A percentile compares a stretch with the other conserved stretches of the same genome.
Evolutionary conservation across 2,797 vertebrate species (phyloP).

Genomic region (Platalea minor): DNA sequence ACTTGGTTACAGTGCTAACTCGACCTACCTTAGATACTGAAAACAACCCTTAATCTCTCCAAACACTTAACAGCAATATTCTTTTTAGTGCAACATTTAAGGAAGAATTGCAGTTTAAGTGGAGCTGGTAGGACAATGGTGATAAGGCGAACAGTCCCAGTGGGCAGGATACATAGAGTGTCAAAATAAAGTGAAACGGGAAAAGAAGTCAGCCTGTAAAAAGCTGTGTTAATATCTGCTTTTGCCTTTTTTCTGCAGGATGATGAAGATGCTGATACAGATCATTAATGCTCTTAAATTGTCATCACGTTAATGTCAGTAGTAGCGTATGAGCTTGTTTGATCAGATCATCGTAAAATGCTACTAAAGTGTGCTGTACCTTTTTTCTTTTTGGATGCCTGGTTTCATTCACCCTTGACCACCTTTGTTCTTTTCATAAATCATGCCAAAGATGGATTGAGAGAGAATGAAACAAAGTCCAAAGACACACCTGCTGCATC

Average conservation of each 20-base stretch:
- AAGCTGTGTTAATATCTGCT: neutral
- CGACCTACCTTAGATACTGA: neutral
- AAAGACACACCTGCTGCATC: neutral
- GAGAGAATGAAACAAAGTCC: neutral
- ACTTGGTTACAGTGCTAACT: neutral
- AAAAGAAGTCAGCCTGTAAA: neutral
- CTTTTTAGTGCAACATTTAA: neutral
- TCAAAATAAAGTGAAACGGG: conserved; percentile 12
- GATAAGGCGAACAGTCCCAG: neutral
- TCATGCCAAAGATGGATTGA: neutral
- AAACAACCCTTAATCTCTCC: neutral
- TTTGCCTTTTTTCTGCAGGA: neutral
- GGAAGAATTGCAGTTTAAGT: neutral
- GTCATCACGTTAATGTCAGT: neutral
- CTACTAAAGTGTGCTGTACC: neutral
- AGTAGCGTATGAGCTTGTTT: neutral
- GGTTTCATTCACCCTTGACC: neutral
- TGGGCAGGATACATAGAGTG: neutral
- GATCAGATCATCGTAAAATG: neutral
- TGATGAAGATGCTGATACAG: conserved; percentile 18
- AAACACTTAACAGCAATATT: neutral
- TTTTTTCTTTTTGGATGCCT: neutral
- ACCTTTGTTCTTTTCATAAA: neutral
- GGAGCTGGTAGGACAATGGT: neutral
- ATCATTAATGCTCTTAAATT: conserved; percentile 41